Evolutionary conservation across 1,140 invertebrate genomes (phyloP), one percentile per base, ranked within the genome.

Genomic region (Bombus confusus): DNA sequence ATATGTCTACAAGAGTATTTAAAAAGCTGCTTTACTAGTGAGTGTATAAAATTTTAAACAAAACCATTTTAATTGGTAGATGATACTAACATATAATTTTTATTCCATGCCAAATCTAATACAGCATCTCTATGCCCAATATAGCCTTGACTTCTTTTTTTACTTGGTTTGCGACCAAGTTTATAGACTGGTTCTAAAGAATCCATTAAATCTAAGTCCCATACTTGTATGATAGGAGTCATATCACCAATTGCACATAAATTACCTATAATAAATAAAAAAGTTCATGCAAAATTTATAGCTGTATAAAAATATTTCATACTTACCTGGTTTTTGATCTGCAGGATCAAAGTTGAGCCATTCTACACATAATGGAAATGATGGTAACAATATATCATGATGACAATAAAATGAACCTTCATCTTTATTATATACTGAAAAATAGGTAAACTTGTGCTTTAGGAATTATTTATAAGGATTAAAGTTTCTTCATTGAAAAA

Each of bases 121-220:
- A 99, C 98, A 79, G 99, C 98, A 95, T 99, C 98, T 88, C 95
- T 98, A 93, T 99, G 99, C 34, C 98, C 98, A 82, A 97, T 92
- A 72, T 95, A 93, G 90, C 96, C 95, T 43, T 95, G 95, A 87
- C 96, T 95, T 95, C 96, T 97, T 93, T 98, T 98, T 92, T 97
- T 97, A 93, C 96, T 98, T n/a, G 96, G 96, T 89, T 97, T 97
- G 74, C 96, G 96, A 9, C 98, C 98, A 31, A 99, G 95, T 90
- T 96, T 97, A 90, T 97, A 97, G 0, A 97, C 97, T 62, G 99
- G 98, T 93, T 99, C 98, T 37, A 99, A 95, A 86, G 97, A 97
- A 92, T 99, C 98, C 77, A 99, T 97, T 77, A 99, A 96, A 95
- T 99, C 99, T 52, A 99, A 94, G 94, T 99, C 98, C 99, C 99